phyloP scores from a whole-genome alignment of 2,113 vertebrate genomes.

The Oreamnos americanus region DNA sequence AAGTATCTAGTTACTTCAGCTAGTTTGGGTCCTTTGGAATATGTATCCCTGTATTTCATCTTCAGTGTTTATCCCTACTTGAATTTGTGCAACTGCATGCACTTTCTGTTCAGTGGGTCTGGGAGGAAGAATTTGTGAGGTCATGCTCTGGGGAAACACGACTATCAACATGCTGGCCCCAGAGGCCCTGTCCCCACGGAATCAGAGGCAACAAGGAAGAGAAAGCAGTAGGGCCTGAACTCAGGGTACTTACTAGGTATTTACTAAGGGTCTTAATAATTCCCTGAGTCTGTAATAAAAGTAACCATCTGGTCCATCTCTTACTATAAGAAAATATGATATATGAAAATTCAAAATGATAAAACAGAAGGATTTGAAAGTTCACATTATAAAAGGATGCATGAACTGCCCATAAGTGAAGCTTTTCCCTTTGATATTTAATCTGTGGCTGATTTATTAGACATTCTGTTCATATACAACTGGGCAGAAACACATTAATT shows the following conservation, averaged over 20 bases:
- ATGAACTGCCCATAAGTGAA: neutral
- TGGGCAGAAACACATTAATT: conserved; percentile 31
- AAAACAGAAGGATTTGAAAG: neutral
- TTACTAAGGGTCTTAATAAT: conserved; percentile 29
- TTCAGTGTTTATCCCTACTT: neutral
- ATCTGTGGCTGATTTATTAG: conserved; percentile 25
- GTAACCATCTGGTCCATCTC: conserved; percentile 7
- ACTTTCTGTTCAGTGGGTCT: neutral
- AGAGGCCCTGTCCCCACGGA: neutral
- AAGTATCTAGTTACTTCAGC: neutral
- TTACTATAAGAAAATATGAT: conserved; percentile 36
- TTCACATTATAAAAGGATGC: conserved; percentile 31
- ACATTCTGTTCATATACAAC: neutral
- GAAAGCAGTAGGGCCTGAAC: neutral
- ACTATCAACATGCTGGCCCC: neutral
- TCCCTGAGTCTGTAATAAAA: conserved; percentile 7
- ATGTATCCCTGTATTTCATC: neutral
- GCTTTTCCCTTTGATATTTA: conserved; percentile 1
- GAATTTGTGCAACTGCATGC: neutral
- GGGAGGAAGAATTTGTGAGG: neutral
- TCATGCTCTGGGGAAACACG: neutral
- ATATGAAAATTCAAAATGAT: conserved; percentile 15
- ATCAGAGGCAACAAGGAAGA: neutral
- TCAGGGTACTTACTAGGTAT: neutral
- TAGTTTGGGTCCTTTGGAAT: neutral